Evolutionary conservation across 2,797 vertebrate genomes (phyloP), one percentile per base, ranked within the genome.

Genomic region (Etheostoma nigrum): DNA sequence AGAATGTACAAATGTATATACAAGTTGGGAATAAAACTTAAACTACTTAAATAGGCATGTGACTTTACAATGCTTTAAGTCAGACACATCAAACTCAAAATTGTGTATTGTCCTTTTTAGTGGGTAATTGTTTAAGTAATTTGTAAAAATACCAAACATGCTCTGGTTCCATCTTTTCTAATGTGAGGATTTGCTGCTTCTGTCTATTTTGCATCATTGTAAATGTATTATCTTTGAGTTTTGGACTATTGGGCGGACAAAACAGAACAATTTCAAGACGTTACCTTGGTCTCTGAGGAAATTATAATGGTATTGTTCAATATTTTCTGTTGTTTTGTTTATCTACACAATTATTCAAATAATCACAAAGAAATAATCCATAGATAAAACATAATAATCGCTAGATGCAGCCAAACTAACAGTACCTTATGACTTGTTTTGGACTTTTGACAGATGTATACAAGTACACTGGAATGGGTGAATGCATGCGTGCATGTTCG

Each of bases 401-500:
- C 13, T 14, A 8, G 0, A 30, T 71, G 45, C 57, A 47, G 25
- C 36, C 25, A 40, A 12, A 27, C 12, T 60, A 6, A 23, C 10
- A 47, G 57, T 48, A 62, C 11, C 19, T 51, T 7, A 10, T 48
- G 27, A 15, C 2, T 27, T 62, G 16, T 54, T 36, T 30, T 30
- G 5, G 13, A 58, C 30, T 9, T 48, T 66, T 6, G 4, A 6
- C 51, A 69, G 59, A 27, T 27, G 18, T 61, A 3, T 8, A 23
- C 6, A 19, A 51, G 33, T 49, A 2, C 8, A 27, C 33, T 33
- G 23, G 12, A 13, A 53, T 61, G 55, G n/a, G 33, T 9, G 40
- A 14, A 18, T 45, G 42, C 30, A 48, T 25, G 6, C 8, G 40
- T 71, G 53, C 21, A 40, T 71, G 55, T 71, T n/a, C 72, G 14